Evolutionary conservation across 2,888 invertebrate species (phyloP).

Genomic region (Heliconius cydno): DNA sequence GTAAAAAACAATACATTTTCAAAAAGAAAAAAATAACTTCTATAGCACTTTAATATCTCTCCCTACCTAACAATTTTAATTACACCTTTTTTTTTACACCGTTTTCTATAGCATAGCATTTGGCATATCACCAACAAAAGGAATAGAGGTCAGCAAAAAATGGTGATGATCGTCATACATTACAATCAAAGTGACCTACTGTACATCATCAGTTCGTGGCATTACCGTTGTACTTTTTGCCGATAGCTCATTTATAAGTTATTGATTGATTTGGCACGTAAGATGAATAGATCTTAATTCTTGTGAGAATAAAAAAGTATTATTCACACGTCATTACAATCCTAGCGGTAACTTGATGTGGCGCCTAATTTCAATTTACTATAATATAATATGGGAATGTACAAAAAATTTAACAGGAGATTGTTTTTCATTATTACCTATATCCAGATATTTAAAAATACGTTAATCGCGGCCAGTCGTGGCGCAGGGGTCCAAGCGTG

Average conservation of each 20-base stretch:
- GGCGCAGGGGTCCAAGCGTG: too few species aligned
- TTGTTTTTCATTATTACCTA: not conserved
- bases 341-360: slow-evolving; percentile 32
- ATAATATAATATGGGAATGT: not conserved
- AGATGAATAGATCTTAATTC: slow-evolving; percentile 45
- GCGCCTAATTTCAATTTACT: slow-evolving; percentile 18
- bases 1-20: too few species aligned
- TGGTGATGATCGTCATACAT: slow-evolving; percentile 4
- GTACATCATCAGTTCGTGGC: slow-evolving; percentile 25
- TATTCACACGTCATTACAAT: slow-evolving; percentile 16
- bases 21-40: too few species aligned
- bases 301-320: slow-evolving; percentile 14
- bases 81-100: not conserved
- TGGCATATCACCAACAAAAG: slow-evolving; percentile 8
- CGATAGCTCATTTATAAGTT: slow-evolving; percentile 34
- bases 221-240: slow-evolving; percentile 45
- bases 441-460: not conserved
- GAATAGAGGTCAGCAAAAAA: slow-evolving; percentile 5
- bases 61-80: not conserved
- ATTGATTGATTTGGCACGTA: slow-evolving; percentile 47
- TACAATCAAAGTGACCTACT: slow-evolving; percentile 31
- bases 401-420: not conserved
- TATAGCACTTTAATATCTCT: too few species aligned
- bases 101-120: not conserved
- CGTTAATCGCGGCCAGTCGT: too few species aligned